Conservation (phyloP, 2,113 vertebrate species). For the Erythrolamprus reginae region DNA sequence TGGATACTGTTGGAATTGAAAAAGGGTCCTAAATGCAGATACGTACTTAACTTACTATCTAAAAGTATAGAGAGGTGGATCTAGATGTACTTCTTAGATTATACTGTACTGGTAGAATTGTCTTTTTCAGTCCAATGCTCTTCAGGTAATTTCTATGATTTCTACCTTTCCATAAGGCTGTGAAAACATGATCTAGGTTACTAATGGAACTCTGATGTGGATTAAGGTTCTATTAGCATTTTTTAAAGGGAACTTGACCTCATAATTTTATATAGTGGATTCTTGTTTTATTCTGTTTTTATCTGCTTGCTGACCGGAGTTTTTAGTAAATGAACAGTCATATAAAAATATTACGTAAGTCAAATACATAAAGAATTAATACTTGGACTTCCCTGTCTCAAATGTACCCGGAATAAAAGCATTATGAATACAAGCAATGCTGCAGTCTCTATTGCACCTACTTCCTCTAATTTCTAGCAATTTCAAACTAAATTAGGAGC, state of each 20-base stretch:
- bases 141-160: background rate
- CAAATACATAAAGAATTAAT: background rate
- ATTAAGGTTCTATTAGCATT: background rate
- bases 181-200: background rate
- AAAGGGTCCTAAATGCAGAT: background rate
- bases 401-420: background rate
- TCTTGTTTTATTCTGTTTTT: background rate
- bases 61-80: background rate
- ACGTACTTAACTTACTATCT: background rate
- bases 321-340: background rate
- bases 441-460: background rate
- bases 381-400: background rate
- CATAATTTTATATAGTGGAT: background rate
- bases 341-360: background rate
- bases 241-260: background rate
- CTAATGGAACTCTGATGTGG: background rate
- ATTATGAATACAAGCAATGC: background rate
- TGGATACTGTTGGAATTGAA: background rate
- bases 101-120: background rate
- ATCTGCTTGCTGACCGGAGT: background rate
- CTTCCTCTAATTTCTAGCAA: background rate
- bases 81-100: background rate
- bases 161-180: background rate
- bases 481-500: background rate
- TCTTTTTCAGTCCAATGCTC: background rate